phyloP scores from a whole-genome alignment of 2,888 invertebrate species.

The Platypus cylindrus region DNA sequence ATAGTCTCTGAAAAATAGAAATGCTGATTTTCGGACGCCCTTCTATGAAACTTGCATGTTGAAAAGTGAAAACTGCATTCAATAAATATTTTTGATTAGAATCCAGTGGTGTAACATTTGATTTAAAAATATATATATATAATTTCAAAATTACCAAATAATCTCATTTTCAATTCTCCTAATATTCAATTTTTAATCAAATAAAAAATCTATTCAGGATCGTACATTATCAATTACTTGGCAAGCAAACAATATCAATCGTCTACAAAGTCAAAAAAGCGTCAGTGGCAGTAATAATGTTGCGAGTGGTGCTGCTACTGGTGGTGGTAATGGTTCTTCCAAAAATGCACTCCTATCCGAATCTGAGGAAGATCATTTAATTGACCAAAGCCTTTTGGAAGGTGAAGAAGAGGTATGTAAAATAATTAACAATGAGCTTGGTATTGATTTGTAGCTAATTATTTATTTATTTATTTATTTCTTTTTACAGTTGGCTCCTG shows the following conservation, averaged over 20 bases:
- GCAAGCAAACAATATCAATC: conserved; percentile 25
- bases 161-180: background rate
- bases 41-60: no score
- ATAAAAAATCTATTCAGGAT: conserved; percentile 26
- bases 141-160: no score
- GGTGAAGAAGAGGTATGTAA: conserved; percentile 34
- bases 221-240: conserved; percentile 35
- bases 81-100: no score
- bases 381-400: conserved; percentile 31
- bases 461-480: background rate
- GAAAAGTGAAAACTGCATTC: no score
- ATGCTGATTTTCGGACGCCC: no score
- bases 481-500: conserved; percentile 27
- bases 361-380: conserved; percentile 35
- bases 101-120: no score
- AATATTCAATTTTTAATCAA: conserved; percentile 2
- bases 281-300: no score
- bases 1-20: background rate
- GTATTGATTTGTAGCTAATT: background rate
- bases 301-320: no score
- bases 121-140: no score
- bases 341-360: conserved; percentile 32
- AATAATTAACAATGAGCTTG: background rate
- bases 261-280: conserved; percentile 27
- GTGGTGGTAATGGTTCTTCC: conserved; percentile 20